These are phyloP conservation scores for Pristiophorus japonicus DNA, from an alignment of 2,113 vertebrate species.

Conservation along the genomic window DNA sequence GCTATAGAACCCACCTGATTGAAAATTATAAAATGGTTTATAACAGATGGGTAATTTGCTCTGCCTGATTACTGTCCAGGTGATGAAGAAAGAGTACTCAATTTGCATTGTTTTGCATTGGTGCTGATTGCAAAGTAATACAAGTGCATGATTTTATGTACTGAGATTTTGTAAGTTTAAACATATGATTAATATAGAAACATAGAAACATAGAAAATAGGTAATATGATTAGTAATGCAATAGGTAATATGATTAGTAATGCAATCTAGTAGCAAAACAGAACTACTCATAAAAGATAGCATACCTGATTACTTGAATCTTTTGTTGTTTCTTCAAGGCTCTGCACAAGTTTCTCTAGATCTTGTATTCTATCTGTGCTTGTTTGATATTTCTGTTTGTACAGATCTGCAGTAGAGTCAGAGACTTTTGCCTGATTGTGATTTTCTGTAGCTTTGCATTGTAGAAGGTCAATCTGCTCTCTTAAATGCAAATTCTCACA, in stretches of 20 bases:
- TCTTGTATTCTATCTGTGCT: slow-evolving; percentile 47
- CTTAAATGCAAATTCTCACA: slow-evolving; percentile 43
- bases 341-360: slow-evolving; percentile 46
- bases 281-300: background rate
- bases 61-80: background rate
- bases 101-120: background rate
- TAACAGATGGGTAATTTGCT: background rate
- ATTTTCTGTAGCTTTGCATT: slow-evolving; percentile 45
- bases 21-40: background rate
- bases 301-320: slow-evolving; percentile 53
- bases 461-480: slow-evolving; percentile 44
- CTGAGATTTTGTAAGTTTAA: background rate
- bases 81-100: background rate
- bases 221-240: too few relatives aligned
- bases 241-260: background rate
- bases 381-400: slow-evolving; percentile 54
- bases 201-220: too few relatives aligned
- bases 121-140: background rate
- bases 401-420: slow-evolving; percentile 43
- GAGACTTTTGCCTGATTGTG: slow-evolving; percentile 42
- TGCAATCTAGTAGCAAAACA: background rate
- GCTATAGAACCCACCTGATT: background rate
- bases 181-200: background rate
- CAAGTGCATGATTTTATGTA: background rate
- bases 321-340: slow-evolving; percentile 48